Evolutionary conservation across 64 coral and sea anemone genomes (phyloP).

Genomic region (Actinia tenebrosa): DNA sequence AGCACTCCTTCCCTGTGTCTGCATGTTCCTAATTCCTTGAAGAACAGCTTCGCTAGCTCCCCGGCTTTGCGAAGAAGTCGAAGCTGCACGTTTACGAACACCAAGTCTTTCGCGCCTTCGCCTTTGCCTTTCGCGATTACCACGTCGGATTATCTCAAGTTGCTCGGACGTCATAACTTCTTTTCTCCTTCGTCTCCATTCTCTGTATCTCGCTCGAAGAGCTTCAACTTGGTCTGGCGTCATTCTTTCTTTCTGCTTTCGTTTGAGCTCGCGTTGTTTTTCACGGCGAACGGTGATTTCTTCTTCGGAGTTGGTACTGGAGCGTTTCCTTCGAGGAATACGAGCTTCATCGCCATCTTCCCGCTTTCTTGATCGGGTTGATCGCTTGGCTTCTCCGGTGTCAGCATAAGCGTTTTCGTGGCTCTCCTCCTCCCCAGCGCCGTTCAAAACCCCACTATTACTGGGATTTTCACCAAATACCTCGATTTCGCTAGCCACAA

Average conservation of each 20-base stretch:
- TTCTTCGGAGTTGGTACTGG: constrained; percentile 48
- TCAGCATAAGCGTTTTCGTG: constrained; percentile 9
- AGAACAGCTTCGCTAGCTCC: constrained; percentile 71
- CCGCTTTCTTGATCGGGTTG: constrained; percentile 29
- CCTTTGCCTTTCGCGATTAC: constrained; percentile 88
- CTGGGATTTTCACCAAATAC: constrained; percentile 79
- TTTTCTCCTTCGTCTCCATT: constrained; percentile 91
- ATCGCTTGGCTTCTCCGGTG: constrained; percentile 26
- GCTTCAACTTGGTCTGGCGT: constrained; percentile 89
- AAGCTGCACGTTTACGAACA: constrained; percentile 65
- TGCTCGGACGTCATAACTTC: constrained; percentile 91
- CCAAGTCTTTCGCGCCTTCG: constrained; percentile 88
- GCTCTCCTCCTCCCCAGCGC: constrained; percentile 26
- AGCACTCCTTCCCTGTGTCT: constrained; percentile 36
- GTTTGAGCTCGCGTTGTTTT: constrained; percentile 90
- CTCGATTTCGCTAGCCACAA: constrained; percentile 90
- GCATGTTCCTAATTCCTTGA: constrained; percentile 75
- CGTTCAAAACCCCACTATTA: constrained; percentile 41
- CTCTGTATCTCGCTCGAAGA: constrained; percentile 77
- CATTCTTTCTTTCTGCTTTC: constrained; percentile 93
- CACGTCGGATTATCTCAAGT: constrained; percentile 88
- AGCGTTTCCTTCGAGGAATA: constrained; percentile 29
- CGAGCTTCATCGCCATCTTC: constrained; percentile 41
- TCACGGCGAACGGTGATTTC: constrained; percentile 81
- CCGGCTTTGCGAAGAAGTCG: constrained; percentile 54